A percentile compares a stretch with the other conserved stretches of the same genome.
These are phyloP conservation scores for Nothura maculosa DNA, from an alignment of 2,797 vertebrate genomes.

Conservation along the genomic window DNA sequence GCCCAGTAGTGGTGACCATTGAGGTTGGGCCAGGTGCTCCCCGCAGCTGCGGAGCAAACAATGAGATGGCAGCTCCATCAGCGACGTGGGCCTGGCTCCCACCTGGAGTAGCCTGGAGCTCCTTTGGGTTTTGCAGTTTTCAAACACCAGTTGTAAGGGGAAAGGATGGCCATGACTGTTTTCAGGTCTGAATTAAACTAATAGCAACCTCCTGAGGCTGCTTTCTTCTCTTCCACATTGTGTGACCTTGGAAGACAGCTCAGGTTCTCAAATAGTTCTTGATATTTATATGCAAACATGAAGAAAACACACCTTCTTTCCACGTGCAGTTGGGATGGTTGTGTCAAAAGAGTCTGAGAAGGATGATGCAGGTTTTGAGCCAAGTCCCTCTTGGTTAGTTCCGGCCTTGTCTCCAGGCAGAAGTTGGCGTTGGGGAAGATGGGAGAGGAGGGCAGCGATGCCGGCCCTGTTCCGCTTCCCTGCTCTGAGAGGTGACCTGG, in stretches of 20 bases:
- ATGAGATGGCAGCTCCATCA: background rate
- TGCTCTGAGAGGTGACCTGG: too few relatives aligned
- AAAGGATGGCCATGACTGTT: background rate
- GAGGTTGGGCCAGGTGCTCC: background rate
- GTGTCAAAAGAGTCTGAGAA: background rate
- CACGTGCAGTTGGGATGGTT: too few relatives aligned
- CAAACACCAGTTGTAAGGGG: background rate
- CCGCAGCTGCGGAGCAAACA: background rate
- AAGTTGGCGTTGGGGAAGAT: too few relatives aligned
- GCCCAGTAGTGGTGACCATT: background rate
- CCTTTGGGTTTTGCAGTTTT: background rate
- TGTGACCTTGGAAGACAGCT: background rate
- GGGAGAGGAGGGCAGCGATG: too few relatives aligned
- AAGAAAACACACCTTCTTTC: background rate
- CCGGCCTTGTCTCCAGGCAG: too few relatives aligned
- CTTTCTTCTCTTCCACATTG: background rate
- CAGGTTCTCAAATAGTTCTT: background rate
- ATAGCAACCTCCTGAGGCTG: background rate
- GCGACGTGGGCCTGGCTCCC: background rate
- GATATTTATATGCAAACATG: background rate
- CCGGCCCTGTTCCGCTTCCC: too few relatives aligned
- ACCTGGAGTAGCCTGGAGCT: background rate
- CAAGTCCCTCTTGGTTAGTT: too few relatives aligned
- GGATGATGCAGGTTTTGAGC: too few relatives aligned
- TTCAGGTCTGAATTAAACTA: accelerated